Evolutionary conservation across 2,888 invertebrate species (phyloP).

Genomic region (Agrotis exclamationis): DNA sequence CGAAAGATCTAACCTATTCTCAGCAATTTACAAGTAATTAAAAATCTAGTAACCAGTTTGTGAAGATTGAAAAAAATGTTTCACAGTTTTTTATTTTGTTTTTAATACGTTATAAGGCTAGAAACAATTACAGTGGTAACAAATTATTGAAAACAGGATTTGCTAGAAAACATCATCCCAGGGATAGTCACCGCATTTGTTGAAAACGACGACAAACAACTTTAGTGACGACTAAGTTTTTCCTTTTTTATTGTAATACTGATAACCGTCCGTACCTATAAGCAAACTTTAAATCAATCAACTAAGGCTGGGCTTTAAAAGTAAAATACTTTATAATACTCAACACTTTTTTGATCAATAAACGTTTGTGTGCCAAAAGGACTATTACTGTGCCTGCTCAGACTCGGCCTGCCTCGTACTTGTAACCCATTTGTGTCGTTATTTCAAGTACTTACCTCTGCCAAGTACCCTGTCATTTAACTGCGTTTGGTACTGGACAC

Average conservation of each 20-base stretch:
- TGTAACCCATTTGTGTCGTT: slow-evolving; percentile 26
- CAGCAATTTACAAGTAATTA: slow-evolving; percentile 35
- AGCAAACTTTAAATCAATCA: neutral
- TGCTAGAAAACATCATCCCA: neutral
- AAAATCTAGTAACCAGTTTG: slow-evolving; percentile 16
- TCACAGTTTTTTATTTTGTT: slow-evolving; percentile 3
- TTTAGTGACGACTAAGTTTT: neutral
- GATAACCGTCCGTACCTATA: neutral
- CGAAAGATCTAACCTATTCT: neutral
- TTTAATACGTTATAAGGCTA: neutral
- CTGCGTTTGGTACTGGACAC: slow-evolving; percentile 1
- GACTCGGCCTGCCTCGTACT: neutral
- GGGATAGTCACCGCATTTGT: neutral
- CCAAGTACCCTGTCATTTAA: slow-evolving; percentile 13
- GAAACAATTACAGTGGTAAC: slow-evolving; percentile 18
- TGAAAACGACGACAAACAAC: neutral
- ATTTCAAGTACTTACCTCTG: slow-evolving; percentile 14
- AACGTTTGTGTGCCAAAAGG: neutral
- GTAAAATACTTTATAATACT: neutral
- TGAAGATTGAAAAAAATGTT: slow-evolving; percentile 18
- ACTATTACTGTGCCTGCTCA: neutral
- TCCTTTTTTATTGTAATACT: neutral
- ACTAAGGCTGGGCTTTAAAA: neutral
- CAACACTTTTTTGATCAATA: neutral
- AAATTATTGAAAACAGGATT: neutral